Conservation (phyloP, 2,888 invertebrate genomes). For the Pandemis cinnamomeana region DNA sequence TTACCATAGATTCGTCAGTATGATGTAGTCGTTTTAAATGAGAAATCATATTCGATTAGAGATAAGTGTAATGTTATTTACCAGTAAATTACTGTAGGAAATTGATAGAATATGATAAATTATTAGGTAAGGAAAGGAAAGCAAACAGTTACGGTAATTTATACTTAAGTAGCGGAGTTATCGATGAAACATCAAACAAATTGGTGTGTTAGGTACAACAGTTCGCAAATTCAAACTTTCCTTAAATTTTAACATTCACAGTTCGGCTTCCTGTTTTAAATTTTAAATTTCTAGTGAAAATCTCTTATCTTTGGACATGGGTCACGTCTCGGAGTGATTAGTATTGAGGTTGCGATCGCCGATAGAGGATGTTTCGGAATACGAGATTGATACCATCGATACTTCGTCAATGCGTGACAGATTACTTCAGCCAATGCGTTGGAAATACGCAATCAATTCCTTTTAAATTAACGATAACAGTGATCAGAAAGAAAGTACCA, state of each 20-base stretch:
- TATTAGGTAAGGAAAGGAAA: background rate
- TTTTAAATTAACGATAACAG: background rate
- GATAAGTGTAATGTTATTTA: background rate
- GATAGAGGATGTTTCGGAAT: slow-evolving; percentile 58
- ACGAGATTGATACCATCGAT: slow-evolving; percentile 53
- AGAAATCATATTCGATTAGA: background rate
- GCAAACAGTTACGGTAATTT: background rate
- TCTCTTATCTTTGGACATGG: slow-evolving; percentile 60
- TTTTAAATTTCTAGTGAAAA: slow-evolving; percentile 64
- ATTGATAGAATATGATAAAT: background rate
- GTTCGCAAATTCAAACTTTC: slow-evolving; percentile 18
- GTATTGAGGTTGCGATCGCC: slow-evolving; percentile 67
- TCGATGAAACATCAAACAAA: background rate
- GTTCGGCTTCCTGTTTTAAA: slow-evolving; percentile 26
- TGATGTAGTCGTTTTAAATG: background rate
- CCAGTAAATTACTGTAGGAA: background rate
- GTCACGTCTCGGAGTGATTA: slow-evolving; percentile 69
- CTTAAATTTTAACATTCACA: slow-evolving; percentile 21
- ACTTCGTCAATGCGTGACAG: slow-evolving; percentile 59
- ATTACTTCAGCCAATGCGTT: slow-evolving; percentile 34
- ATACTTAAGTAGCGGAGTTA: background rate
- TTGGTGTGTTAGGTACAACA: background rate
- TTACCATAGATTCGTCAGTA: background rate
- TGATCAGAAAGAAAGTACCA: background rate
- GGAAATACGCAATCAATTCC: slow-evolving; percentile 9